These are phyloP conservation scores for Noctua pronuba DNA, from an alignment of 2,888 invertebrate species.

Conservation along the genomic window DNA sequence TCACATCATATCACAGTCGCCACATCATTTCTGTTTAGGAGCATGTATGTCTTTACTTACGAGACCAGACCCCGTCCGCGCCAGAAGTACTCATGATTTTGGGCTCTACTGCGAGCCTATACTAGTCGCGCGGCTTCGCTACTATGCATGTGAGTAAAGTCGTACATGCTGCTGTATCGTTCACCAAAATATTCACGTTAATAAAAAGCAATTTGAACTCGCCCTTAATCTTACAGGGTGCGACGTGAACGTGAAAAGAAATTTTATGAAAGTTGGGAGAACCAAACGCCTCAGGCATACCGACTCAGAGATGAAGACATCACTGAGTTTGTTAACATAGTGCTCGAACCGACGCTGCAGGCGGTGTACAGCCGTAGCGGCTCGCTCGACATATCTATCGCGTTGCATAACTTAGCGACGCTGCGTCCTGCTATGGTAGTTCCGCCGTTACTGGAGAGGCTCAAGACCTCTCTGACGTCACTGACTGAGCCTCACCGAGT, in stretches of 20 bases:
- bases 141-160: slow-evolving; percentile 27
- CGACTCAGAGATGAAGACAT: slow-evolving; percentile 95
- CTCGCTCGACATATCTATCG: slow-evolving; percentile 91
- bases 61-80: slow-evolving; percentile 7
- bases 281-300: slow-evolving; percentile 92
- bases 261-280: slow-evolving; percentile 92
- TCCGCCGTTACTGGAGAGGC: slow-evolving; percentile 95
- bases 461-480: slow-evolving; percentile 95
- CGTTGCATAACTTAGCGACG: slow-evolving; percentile 94
- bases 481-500: slow-evolving; percentile 97
- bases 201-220: slow-evolving; percentile 8
- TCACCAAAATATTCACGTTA: slow-evolving; percentile 13
- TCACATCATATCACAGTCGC: slow-evolving; percentile 11
- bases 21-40: slow-evolving; percentile 32
- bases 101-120: slow-evolving; percentile 14
- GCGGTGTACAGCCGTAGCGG: slow-evolving; percentile 95
- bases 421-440: slow-evolving; percentile 95
- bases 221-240: slow-evolving; percentile 81
- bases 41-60: slow-evolving; percentile 31
- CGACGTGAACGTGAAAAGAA: slow-evolving; percentile 91
- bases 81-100: slow-evolving; percentile 27
- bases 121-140: slow-evolving; percentile 18
- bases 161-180: slow-evolving; percentile 36
- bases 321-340: slow-evolving; percentile 94
- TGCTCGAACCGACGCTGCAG: slow-evolving; percentile 94